Conservation (phyloP, 2,888 invertebrate genomes). For the Teleiodes luculella region DNA sequence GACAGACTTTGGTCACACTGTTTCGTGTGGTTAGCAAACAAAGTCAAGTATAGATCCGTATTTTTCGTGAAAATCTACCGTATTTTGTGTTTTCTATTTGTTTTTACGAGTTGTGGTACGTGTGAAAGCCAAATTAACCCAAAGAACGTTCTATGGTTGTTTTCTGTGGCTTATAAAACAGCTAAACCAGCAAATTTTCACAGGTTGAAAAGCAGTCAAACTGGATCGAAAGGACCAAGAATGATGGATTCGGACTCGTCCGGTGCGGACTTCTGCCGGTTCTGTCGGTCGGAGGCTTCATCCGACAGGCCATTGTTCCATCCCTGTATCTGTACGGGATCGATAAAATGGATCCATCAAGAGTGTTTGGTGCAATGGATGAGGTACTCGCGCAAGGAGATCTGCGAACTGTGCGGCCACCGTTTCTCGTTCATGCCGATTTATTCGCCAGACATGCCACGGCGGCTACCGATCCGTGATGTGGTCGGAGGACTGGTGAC, state of each 20-base stretch:
- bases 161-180: background rate
- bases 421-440: slow-evolving; percentile 99
- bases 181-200: slow-evolving; percentile 43
- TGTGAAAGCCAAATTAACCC: slow-evolving; percentile 17
- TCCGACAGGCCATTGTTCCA: slow-evolving; percentile 96
- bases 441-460: slow-evolving; percentile 99
- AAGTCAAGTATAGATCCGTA: slow-evolving; percentile 38
- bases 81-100: slow-evolving; percentile 38
- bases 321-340: slow-evolving; percentile 99
- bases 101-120: slow-evolving; percentile 41
- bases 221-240: slow-evolving; percentile 55
- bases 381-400: slow-evolving; percentile 98
- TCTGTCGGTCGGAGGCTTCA: slow-evolving; percentile 96
- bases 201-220: slow-evolving; percentile 63
- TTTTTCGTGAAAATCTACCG: slow-evolving; percentile 45
- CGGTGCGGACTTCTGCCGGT: slow-evolving; percentile 96
- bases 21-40: slow-evolving; percentile 56
- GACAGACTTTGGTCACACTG: slow-evolving; percentile 38
- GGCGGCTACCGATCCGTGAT: slow-evolving; percentile 94
- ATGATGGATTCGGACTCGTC: slow-evolving; percentile 73
- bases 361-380: slow-evolving; percentile 99
- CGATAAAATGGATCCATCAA: slow-evolving; percentile 99
- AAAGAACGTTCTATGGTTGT: background rate
- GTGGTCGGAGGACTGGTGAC: slow-evolving; percentile 93
- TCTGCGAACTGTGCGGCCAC: slow-evolving; percentile 98